Base-by-base conservation (phyloP, 2,113 vertebrate genomes). In the Tapirus terrestris region DNA sequence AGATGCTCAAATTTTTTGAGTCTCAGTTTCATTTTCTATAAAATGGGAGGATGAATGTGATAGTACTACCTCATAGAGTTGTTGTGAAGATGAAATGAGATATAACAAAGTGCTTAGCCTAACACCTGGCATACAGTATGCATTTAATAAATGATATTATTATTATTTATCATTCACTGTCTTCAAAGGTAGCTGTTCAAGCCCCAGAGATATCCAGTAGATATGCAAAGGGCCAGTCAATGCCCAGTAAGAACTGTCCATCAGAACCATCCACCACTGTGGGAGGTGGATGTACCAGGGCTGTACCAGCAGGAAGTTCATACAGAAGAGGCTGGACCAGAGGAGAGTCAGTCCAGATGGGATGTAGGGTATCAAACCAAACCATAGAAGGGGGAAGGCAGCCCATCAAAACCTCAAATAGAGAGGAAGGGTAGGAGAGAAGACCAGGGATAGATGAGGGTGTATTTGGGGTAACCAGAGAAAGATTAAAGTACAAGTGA, bases 11-110 rank as follows among this genome's bases (percentile, higher is more conserved):
- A 63, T 20, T 45, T 89, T 89, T 93, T 65, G 21, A 53, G 45
- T 65, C 72, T 94, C 43, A 68, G 18, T 79, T 91, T 95, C 17
- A 51, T 82, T 95, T 83, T n/a, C 27, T 73, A 33, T 89, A 93
- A 94, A 83, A 90, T 16, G 11, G 12, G 11, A 13, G 13, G 33
- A 29, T 77, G 75, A 65, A n/a, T 3, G 6, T 33, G 13, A 68
- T 31, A 72, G 17, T 18, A 51, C 8, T 83, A 45, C 39, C 27
- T 83, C 63, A 83, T 3, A 79, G 53, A 91, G 23, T 77, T 12
- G 6, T 70, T 68, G 17, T 77, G 18, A 83, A 12, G 61, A 53
- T 94, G 27, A 91, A 83, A 77, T 65, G 65, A 65, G 21, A 87
- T 33, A 79, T 51, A 88, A 21, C 17, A 33, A 88, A 76, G 36